Evolutionary conservation across 1,140 invertebrate species (phyloP), one percentile per base, ranked within the genome.

Genomic region (Zaprionus davidi): DNA sequence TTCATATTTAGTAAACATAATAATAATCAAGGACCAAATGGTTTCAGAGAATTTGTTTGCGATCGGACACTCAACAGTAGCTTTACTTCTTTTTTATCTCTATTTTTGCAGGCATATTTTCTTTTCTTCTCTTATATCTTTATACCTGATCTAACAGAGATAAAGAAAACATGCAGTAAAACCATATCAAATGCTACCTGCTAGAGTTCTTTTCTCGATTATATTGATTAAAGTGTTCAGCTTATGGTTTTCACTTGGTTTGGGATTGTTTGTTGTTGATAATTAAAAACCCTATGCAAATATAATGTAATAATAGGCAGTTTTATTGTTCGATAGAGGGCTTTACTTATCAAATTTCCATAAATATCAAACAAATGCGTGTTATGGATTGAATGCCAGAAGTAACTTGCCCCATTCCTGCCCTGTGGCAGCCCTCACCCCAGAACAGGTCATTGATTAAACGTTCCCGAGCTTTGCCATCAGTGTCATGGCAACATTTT

Each of bases 291-390:
- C n/a, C 9, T 41, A 86, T 86, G 65, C 51, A 71, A 81, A 81
- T 78, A 26, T 49, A 66, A 67, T 56, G 63, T 24, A 59, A 71
- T 85, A 76, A 87, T 3, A 86, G 65, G 20, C 58, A 34, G 20
- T 71, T 73, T 63, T 44, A 69, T 71, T 59, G 26, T 17, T 60
- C 46, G 49, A 24, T 28, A 55, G 63, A 5, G 20, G 3, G 31
- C 20, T 85, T 57, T 12, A 59, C 82, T 86, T 85, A 85, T 85
- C 82, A 86, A 63, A 82, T 82, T 79, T 87, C 68, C 80, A 87
- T 88, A 83, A 87, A 87, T 80, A 86, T 64, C 77, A 49, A 77
- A 74, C 60, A 67, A 71, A 72, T 75, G 65, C 31, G 20, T 66
- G 31, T 34, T 34, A 34, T 41, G 9, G 13, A 72, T 26, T 72